These are phyloP conservation scores for Oscheius sp. DNA, from an alignment of 2,888 invertebrate genomes.

Conservation along the genomic window DNA sequence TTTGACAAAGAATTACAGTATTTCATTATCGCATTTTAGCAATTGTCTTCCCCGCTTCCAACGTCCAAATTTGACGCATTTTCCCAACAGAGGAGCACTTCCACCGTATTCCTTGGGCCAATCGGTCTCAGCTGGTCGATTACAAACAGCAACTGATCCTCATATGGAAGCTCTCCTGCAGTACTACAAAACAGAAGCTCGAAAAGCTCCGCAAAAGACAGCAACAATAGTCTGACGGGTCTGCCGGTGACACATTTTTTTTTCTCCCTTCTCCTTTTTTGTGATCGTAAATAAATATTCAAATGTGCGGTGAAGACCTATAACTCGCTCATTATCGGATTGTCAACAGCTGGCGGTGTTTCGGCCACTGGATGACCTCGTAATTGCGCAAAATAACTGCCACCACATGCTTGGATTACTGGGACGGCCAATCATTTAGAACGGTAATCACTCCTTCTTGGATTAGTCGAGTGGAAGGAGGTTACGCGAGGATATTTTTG, in stretches of 20 bases:
- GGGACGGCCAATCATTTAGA: no score
- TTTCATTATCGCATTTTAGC: conserved; percentile 1
- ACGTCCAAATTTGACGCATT: conserved; percentile 38
- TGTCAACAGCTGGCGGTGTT: conserved; percentile 14
- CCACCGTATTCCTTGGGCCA: conserved; percentile 33
- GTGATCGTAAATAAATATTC: conserved; percentile 11
- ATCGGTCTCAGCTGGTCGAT: conserved; percentile 34
- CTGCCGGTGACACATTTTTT: neutral
- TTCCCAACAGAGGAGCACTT: conserved; percentile 41
- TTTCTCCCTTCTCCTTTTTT: no score
- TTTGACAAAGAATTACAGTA: neutral
- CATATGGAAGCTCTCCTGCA: conserved; percentile 60
- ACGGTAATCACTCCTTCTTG: no score
- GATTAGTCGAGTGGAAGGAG: no score
- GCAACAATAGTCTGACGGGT: conserved; percentile 56
- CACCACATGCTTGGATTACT: conserved; percentile 6
- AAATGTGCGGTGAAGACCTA: conserved; percentile 14
- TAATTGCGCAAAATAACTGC: conserved; percentile 28
- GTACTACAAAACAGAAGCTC: conserved; percentile 47
- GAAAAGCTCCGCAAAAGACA: conserved; percentile 43
- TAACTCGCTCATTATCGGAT: conserved; percentile 12
- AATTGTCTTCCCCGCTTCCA: conserved; percentile 43
- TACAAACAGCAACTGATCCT: conserved; percentile 48
- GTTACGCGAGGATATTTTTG: no score
- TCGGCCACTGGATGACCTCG: conserved; percentile 22